These are phyloP conservation scores for Cololabis saira DNA, from an alignment of 2,113 vertebrate genomes.

Conservation along the genomic window DNA sequence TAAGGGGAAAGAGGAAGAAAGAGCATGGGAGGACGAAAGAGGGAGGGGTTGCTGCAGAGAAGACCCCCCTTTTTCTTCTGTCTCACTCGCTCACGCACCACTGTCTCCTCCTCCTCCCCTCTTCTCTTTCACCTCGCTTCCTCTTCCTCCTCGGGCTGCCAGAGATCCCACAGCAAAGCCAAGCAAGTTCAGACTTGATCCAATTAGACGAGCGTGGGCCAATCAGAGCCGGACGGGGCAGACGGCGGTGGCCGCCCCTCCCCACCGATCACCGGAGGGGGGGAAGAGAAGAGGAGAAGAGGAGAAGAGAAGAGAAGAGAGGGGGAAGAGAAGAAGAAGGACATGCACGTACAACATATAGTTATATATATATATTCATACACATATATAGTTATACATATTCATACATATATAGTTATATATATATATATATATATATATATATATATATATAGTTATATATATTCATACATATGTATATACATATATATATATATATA, in stretches of 20 bases:
- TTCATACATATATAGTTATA: too few relatives aligned
- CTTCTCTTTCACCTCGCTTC: constrained; percentile 49
- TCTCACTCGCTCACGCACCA: constrained; percentile 52
- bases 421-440: too few relatives aligned
- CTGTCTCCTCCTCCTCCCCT: constrained; percentile 59
- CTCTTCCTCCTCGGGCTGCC: constrained; percentile 73
- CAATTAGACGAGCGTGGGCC: constrained; percentile 92
- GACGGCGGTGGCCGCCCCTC: constrained; percentile 75
- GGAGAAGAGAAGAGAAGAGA: too few relatives aligned
- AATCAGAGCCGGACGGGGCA: constrained; percentile 87
- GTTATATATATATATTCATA: too few relatives aligned
- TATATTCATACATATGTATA: too few relatives aligned
- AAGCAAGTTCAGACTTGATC: constrained; percentile 96
- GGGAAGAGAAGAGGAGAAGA: too few relatives aligned
- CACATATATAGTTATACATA: too few relatives aligned
- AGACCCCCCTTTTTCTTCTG: constrained; percentile 79
- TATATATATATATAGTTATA: too few relatives aligned
- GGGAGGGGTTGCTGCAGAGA: constrained; percentile 71
- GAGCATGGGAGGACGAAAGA: constrained; percentile 54
- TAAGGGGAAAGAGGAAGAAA: constrained; percentile 71
- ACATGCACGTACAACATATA: constrained; percentile 65
- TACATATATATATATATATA: too few relatives aligned
- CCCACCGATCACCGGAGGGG: constrained; percentile 84
- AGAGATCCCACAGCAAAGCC: constrained; percentile 87
- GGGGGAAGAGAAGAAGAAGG: constrained; percentile 76